Evolutionary conservation across 1,140 invertebrate species (phyloP).

Genomic region (Gerris buenoi): DNA sequence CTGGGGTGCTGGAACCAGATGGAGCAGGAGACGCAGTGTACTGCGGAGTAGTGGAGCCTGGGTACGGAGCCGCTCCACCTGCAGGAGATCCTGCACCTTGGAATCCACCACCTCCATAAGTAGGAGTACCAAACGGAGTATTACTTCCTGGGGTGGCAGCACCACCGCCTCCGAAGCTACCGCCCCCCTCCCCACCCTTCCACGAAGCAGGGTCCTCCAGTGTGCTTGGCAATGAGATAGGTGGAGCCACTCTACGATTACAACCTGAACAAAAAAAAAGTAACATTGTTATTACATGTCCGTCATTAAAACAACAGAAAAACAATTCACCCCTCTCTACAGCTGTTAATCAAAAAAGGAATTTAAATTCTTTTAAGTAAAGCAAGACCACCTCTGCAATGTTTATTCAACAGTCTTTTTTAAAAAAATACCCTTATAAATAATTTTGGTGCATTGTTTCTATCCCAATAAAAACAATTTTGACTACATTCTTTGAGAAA

Average conservation of each 20-base stretch:
- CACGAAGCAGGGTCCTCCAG: constrained; percentile 51
- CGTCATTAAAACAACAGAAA: too few relatives aligned
- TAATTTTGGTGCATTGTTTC: too few relatives aligned
- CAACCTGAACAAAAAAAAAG: constrained; percentile 34
- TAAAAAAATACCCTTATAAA: too few relatives aligned
- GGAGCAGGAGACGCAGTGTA: constrained; percentile 59
- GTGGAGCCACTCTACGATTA: constrained; percentile 41
- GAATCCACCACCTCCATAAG: constrained; percentile 27
- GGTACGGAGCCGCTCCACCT: constrained; percentile 46
- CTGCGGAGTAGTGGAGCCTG: constrained; percentile 53
- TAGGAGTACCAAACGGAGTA: constrained; percentile 38
- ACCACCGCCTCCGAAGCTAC: not conserved
- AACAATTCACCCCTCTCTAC: too few relatives aligned
- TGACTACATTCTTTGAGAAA: too few relatives aligned
- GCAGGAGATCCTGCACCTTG: constrained; percentile 44
- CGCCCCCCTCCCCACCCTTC: constrained; percentile 38
- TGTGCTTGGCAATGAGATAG: constrained; percentile 45
- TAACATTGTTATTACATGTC: not conserved
- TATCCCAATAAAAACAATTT: too few relatives aligned
- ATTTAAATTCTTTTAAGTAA: too few relatives aligned
- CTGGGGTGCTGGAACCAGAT: constrained; percentile 56
- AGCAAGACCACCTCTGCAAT: too few relatives aligned
- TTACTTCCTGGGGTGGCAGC: constrained; percentile 33
- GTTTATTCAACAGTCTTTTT: too few relatives aligned
- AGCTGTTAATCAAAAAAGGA: too few relatives aligned